Evolutionary conservation across 2,113 vertebrate species (phyloP), one percentile per base, ranked within the genome.

Genomic region (Onychostruthus taczanowskii): DNA sequence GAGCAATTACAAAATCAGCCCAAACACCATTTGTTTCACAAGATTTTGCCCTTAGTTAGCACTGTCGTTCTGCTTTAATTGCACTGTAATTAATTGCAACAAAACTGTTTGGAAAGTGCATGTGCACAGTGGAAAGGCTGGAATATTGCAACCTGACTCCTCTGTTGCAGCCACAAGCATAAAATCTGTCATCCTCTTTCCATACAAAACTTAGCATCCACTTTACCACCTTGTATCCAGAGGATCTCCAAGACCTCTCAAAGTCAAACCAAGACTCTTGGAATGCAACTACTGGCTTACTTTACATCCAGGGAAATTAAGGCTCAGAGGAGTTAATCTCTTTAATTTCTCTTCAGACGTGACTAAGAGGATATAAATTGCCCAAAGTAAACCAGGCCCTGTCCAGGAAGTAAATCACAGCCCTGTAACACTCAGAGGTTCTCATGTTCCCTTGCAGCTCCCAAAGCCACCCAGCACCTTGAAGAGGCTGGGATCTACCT

Each of bases 41-140:
- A 86, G 64, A 78, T 95, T 95, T 96, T 78, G 76, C 90, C 91
- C 91, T 94, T 87, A 96, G 96, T 95, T 92, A 96, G 88, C 81
- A 77, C 69, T 68, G 91, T 66, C 66, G 39, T 70, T 94, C 81
- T 83, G 89, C 55, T 94, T 93, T 96, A 90, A 95, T 97, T 96
- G 43, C 88, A 62, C 88, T 14, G 64, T 87, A 95, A 95, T 97
- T 97, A 97, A 97, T 96, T 96, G 93, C 92, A 96, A 75, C 90
- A 95, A 95, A 95, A 97, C 77, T 96, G 93, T 94, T 96, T 94
- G 90, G 86, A 90, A 97, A 96, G 93, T 89, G 88, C 50, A 14
- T 84, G 79, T 59, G 87, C 61, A 33, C 1, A 26, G 84, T 59
- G 44, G 90, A 81, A 90, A 66, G 61, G 62, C 33, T 93, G 63